Base-by-base conservation (phyloP, 2,797 vertebrate species). In the Rhinella marina region DNA sequence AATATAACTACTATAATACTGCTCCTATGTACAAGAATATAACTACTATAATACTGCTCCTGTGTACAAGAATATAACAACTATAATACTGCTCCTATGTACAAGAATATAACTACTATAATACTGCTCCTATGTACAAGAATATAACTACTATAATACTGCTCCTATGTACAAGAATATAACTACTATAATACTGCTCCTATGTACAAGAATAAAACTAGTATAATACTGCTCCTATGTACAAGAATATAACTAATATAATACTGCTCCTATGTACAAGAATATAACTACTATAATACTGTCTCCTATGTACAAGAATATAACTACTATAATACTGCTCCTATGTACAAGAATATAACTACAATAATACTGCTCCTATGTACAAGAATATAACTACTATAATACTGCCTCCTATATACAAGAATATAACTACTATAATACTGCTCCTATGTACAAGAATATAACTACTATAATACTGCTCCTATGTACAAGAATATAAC, bases 1-100 rank as follows among this genome's bases (percentile, higher is more conserved):
- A 73, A 41, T 73, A 73, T 73, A 73, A 73, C 70, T 73, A 73
- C 70, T 73, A 73, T 73, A 73, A 73, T 73, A 73, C 32, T 73
- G 29, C 25, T 16, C 64, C 12, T 68, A 68, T 68, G 10, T 29
- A 68, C 64, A 68, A 68, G 64, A 68, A 68, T 68, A 68, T 68
- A 68, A 68, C 64, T 27, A 68, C 25, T 68, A 68, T 68, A 68
- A 68, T 68, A 68, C 64, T 68, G 12, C 64, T 27, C n/a, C 64
- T 68, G 27, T 68, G 10, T 68, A 16, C 64, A 68, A 68, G n/a
- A 68, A 68, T 68, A 68, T 68, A 68, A 68, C 64, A 27, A 68
- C 64, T 68, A 68, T 68, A 68, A 27, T 68, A 27, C 64, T 68
- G 11, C 25, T 16, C 25, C 25, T 68, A 68, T 68, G 10, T 68